Percentiles rank a stretch among this genome's conserved stretches.
phyloP scores from a whole-genome alignment of 2,888 invertebrate species.

The Ashinkailepas kermadecensis region DNA sequence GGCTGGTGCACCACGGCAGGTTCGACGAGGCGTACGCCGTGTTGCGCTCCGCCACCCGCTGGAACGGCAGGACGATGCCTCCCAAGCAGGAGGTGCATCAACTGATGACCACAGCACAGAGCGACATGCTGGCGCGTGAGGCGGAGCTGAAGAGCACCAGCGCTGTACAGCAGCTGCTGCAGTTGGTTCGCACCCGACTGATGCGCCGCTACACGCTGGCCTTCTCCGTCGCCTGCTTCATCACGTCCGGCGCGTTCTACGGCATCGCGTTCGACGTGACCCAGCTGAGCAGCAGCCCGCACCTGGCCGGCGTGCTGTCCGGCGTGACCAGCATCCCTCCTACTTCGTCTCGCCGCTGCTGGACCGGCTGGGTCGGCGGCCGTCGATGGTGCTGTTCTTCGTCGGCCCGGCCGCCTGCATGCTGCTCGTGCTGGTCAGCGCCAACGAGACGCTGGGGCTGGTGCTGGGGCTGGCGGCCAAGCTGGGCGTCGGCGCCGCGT shows the following conservation, averaged over 20 bases:
- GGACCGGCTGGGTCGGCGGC: slow-evolving; percentile 43
- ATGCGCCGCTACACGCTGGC: neutral
- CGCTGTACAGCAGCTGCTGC: neutral
- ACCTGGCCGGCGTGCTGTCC: slow-evolving; percentile 46
- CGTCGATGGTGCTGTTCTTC: slow-evolving; percentile 43
- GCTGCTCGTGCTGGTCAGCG: slow-evolving; percentile 41
- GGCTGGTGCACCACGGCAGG: slow-evolving; percentile 49
- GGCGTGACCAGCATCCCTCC: slow-evolving; percentile 46
- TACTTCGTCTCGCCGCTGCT: slow-evolving; percentile 40
- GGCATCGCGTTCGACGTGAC: slow-evolving; percentile 44
- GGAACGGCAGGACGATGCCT: neutral
- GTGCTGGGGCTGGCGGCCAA: slow-evolving; percentile 39
- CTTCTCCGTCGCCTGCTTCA: neutral
- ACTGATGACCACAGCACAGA: neutral
- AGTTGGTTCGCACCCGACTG: neutral
- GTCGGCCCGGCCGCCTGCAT: slow-evolving; percentile 43
- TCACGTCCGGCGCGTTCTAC: slow-evolving; percentile 44
- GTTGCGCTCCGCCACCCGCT: neutral
- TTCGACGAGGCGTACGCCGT: neutral
- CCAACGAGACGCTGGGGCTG: slow-evolving; percentile 32
- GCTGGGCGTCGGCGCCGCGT: slow-evolving; percentile 44
- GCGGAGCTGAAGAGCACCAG: neutral
- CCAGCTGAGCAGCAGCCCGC: slow-evolving; percentile 44
- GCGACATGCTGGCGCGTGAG: neutral
- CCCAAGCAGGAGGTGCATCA: neutral